Percentiles rank a stretch among this genome's conserved stretches.
Evolutionary conservation across 2,888 invertebrate species (phyloP).

Genomic region (Priocnemis perturbator): DNA sequence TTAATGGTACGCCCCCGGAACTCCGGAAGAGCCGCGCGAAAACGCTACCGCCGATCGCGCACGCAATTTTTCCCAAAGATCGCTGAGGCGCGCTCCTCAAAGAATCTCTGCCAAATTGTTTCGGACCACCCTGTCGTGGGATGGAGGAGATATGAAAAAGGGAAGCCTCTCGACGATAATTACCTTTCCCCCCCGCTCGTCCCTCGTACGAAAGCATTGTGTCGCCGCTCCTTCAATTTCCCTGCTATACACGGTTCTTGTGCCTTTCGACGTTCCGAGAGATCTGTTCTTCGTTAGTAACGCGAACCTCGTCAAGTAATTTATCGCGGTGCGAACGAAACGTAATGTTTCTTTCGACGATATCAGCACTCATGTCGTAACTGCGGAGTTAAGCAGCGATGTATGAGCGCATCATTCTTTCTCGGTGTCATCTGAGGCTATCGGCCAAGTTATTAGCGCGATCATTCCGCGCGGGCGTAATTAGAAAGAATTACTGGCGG

Average conservation of each 20-base stretch:
- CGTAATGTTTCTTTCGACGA: slow-evolving; percentile 1
- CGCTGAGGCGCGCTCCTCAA: too few species aligned
- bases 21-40: not conserved
- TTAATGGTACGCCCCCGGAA: slow-evolving; percentile 38
- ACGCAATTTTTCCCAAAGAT: too few species aligned
- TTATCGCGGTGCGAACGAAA: slow-evolving; percentile 4
- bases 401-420: slow-evolving; percentile 35
- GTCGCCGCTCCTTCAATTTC: too few species aligned
- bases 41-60: too few species aligned
- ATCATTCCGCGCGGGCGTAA: slow-evolving; percentile 16
- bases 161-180: too few species aligned
- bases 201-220: too few species aligned
- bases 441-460: slow-evolving; percentile 8
- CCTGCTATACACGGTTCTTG: too few species aligned
- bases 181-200: too few species aligned
- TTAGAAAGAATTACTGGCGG: slow-evolving; percentile 32
- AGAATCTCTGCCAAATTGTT: too few species aligned
- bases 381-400: slow-evolving; percentile 16
- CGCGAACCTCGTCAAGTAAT: not conserved
- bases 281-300: not conserved
- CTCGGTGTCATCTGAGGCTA: slow-evolving; percentile 23
- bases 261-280: too few species aligned
- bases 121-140: too few species aligned
- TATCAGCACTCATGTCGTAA: not conserved
- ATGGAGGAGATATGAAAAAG: too few species aligned